phyloP scores from a whole-genome alignment of 2,113 vertebrate species.

The Nipponia nippon region DNA sequence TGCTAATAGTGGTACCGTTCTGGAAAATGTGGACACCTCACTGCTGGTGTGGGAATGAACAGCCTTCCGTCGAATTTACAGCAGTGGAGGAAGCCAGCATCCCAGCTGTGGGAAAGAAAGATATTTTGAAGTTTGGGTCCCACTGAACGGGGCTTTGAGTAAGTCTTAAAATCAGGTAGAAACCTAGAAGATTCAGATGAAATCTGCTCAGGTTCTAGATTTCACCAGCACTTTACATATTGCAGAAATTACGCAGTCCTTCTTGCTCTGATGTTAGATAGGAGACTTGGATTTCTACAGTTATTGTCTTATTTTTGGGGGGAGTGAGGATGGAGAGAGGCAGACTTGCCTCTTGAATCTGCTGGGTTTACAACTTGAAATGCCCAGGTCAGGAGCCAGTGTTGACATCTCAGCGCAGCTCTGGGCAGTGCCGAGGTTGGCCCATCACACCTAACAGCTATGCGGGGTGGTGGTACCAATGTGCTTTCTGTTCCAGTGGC shows the following conservation, averaged over 20 bases:
- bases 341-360: neutral
- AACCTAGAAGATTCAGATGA: neutral
- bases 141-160: neutral
- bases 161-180: neutral
- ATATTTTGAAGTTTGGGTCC: neutral
- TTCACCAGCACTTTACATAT: neutral
- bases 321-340: neutral
- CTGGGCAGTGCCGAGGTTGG: neutral
- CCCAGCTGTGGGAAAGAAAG: neutral
- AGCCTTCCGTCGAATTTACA: neutral
- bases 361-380: neutral
- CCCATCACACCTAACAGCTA: fast-evolving
- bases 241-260: neutral
- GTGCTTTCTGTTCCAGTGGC: neutral
- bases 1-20: neutral
- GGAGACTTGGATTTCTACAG: neutral
- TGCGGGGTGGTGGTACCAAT: neutral
- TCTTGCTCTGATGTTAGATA: neutral
- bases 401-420: neutral
- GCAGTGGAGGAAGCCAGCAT: neutral
- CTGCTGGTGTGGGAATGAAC: neutral
- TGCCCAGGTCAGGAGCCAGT: neutral
- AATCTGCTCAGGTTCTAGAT: neutral
- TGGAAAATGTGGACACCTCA: neutral
- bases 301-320: neutral